Evolutionary conservation across 2,113 vertebrate species (phyloP).

Genomic region (Pelmatolapia mariae): DNA sequence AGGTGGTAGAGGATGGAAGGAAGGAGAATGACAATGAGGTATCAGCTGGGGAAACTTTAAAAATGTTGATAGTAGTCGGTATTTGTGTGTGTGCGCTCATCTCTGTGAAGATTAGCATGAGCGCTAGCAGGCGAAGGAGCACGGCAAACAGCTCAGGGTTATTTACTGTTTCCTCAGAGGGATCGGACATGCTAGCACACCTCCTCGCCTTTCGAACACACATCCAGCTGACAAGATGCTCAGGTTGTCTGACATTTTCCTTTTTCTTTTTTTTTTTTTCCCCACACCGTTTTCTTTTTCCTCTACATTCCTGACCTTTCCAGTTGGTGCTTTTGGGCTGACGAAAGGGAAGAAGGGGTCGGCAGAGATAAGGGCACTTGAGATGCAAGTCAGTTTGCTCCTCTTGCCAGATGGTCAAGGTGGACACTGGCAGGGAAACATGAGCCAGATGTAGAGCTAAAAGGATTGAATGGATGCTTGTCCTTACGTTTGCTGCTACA

Average conservation of each 20-base stretch:
- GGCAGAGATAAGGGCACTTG: neutral
- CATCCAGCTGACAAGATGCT: neutral
- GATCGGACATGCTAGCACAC: neutral
- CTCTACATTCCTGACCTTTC: conserved; percentile 26
- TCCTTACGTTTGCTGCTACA: too few relatives aligned
- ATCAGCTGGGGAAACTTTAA: neutral
- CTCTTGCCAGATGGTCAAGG: neutral
- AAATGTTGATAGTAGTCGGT: neutral
- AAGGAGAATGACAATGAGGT: neutral
- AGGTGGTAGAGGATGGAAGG: neutral
- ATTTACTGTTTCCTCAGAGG: conserved; percentile 27
- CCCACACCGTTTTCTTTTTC: neutral
- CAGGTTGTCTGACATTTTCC: conserved; percentile 22
- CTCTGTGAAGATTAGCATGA: neutral
- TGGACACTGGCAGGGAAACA: neutral
- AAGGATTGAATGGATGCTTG: neutral
- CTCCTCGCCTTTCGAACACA: neutral
- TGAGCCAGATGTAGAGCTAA: neutral
- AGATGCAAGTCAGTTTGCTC: neutral
- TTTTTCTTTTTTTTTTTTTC: neutral
- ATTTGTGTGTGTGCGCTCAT: neutral
- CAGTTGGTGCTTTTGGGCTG: neutral
- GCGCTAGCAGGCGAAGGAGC: neutral
- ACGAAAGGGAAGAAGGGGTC: neutral
- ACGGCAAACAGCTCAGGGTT: conserved; percentile 23